These are phyloP conservation scores for Telenomus remus DNA, from an alignment of 1,140 invertebrate genomes.

Conservation along the genomic window DNA sequence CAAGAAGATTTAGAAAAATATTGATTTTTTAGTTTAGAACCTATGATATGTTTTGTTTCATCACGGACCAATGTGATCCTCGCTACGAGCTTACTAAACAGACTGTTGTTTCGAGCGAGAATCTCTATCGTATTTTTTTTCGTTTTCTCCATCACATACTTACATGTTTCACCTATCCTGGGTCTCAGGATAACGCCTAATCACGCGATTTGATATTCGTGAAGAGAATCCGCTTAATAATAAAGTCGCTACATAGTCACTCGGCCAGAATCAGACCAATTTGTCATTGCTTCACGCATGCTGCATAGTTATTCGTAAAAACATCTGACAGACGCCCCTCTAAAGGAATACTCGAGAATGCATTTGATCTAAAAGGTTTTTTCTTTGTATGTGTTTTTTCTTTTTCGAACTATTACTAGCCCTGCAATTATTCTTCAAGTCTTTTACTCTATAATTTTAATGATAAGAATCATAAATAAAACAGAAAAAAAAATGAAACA, in stretches of 20 bases:
- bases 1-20: constrained; percentile 78
- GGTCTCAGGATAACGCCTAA: constrained; percentile 6
- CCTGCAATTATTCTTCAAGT: constrained; percentile 21
- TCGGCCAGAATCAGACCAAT: constrained; percentile 23
- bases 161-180: constrained; percentile 1
- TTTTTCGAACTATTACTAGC: background rate
- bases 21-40: constrained; percentile 66
- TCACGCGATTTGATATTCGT: constrained; percentile 18
- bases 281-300: constrained; percentile 15
- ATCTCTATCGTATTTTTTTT: constrained; percentile 7
- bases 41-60: constrained; percentile 68
- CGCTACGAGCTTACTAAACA: constrained; percentile 54
- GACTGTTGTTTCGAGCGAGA: constrained; percentile 51
- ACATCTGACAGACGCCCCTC: constrained; percentile 23
- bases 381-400: background rate
- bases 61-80: constrained; percentile 76
- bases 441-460: constrained; percentile 22
- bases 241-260: constrained; percentile 11
- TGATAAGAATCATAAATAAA: constrained; percentile 5
- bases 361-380: constrained; percentile 11
- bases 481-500: background rate
- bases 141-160: constrained; percentile 1
- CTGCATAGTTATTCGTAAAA: constrained; percentile 41
- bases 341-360: constrained; percentile 21
- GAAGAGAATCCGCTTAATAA: background rate